phyloP scores from a whole-genome alignment of 2,888 invertebrate species.

The Rosalia funebris region DNA sequence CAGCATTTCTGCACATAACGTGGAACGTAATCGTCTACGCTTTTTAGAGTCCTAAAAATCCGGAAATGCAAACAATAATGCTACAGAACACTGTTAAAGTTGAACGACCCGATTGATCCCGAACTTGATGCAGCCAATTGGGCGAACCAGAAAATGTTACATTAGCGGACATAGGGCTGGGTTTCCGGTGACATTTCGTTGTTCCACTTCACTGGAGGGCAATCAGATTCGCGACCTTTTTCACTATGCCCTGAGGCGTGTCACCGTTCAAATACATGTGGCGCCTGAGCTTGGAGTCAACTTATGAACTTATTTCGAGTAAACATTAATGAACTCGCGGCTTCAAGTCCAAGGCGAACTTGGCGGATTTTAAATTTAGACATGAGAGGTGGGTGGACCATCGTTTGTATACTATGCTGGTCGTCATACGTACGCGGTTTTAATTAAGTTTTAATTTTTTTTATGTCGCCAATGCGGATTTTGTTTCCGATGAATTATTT shows the following conservation, averaged over 20 bases:
- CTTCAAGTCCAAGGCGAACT: slow-evolving; percentile 29
- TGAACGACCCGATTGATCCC: slow-evolving; percentile 40
- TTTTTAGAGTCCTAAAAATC: slow-evolving; percentile 18
- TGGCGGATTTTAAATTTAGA: slow-evolving; percentile 30
- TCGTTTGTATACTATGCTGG: slow-evolving; percentile 17
- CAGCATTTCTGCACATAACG: slow-evolving; percentile 2
- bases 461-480: slow-evolving; percentile 27
- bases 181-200: slow-evolving; percentile 45
- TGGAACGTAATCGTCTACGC: neutral
- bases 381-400: slow-evolving; percentile 34
- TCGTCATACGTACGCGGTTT: slow-evolving; percentile 38
- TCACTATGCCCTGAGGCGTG: neutral
- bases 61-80: slow-evolving; percentile 34
- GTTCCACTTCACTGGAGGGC: slow-evolving; percentile 14
- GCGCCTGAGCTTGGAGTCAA: neutral
- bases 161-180: slow-evolving; percentile 36
- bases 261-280: slow-evolving; percentile 1
- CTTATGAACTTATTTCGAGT: slow-evolving; percentile 1
- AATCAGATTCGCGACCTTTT: slow-evolving; percentile 1
- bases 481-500: slow-evolving; percentile 16
- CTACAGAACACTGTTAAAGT: slow-evolving; percentile 32
- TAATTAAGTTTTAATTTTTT: slow-evolving; percentile 45
- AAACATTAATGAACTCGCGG: slow-evolving; percentile 3
- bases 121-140: slow-evolving; percentile 34
- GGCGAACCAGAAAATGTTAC: slow-evolving; percentile 36